Evolutionary conservation across 2,797 vertebrate genomes (phyloP).

Genomic region (Myotis pilosus): DNA sequence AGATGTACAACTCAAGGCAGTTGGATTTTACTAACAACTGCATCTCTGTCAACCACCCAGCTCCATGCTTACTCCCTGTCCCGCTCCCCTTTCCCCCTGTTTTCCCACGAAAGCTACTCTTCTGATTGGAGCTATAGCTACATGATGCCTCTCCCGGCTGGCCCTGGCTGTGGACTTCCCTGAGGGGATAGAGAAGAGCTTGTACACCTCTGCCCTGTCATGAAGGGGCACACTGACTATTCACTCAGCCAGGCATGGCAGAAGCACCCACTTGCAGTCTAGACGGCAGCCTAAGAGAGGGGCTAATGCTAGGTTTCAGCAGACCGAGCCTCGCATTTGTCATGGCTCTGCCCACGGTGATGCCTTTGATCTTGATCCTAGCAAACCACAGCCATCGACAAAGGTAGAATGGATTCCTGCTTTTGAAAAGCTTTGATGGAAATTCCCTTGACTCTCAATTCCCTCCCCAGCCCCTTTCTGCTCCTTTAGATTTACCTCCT

Average conservation of each 20-base stretch:
- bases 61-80: neutral
- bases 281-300: conserved; percentile 84
- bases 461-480: conserved; percentile 43
- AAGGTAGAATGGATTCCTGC: conserved; percentile 83
- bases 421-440: conserved; percentile 82
- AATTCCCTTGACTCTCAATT: conserved; percentile 75
- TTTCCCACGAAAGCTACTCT: neutral
- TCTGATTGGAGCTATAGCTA: neutral
- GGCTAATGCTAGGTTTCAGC: conserved; percentile 84
- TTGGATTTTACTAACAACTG: neutral
- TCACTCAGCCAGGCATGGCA: conserved; percentile 80
- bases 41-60: neutral
- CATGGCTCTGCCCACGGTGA: conserved; percentile 84
- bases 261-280: conserved; percentile 80
- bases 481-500: conserved; percentile 76
- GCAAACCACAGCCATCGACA: conserved; percentile 85
- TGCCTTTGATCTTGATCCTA: conserved; percentile 86
- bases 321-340: conserved; percentile 79
- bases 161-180: neutral
- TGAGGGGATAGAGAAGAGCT: neutral
- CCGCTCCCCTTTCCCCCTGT: neutral
- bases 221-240: conserved; percentile 59
- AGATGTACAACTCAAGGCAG: neutral
- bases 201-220: conserved; percentile 41
- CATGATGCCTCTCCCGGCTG: fast-evolving